These are phyloP conservation scores for Conopomorpha cramerella DNA, from an alignment of 1,140 invertebrate species.

Conservation along the genomic window DNA sequence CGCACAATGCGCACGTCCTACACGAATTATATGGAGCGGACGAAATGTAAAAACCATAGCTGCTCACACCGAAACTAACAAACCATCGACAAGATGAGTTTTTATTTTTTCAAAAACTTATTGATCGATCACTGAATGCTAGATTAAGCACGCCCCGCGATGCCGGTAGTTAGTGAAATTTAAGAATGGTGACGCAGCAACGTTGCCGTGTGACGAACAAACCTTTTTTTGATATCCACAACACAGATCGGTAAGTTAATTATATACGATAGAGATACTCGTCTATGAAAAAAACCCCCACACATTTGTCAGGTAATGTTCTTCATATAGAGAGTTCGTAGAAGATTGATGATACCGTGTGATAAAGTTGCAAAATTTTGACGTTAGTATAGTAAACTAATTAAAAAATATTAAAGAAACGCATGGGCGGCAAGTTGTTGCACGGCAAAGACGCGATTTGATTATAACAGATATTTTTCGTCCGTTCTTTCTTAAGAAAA, in stretches of 20 bases:
- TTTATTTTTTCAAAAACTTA: conserved; percentile 20
- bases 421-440: too few species aligned
- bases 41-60: conserved; percentile 34
- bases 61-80: conserved; percentile 32
- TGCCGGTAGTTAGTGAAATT: conserved; percentile 12
- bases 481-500: too few species aligned
- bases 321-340: neutral
- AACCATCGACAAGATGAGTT: conserved; percentile 22
- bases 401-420: too few species aligned
- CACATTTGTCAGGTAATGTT: too few species aligned
- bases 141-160: conserved; percentile 15
- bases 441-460: too few species aligned
- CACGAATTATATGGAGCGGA: conserved; percentile 41
- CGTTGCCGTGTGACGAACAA: neutral
- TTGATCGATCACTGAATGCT: conserved; percentile 17
- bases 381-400: too few species aligned
- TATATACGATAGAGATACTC: too few species aligned
- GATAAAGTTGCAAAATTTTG: too few species aligned
- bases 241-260: neutral
- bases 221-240: neutral
- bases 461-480: too few species aligned
- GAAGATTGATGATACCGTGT: too few species aligned
- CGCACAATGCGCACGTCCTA: conserved; percentile 37
- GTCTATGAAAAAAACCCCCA: too few species aligned
- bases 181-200: neutral